Evolutionary conservation across 1,140 invertebrate genomes (phyloP).

Genomic region (Subanguina moxae): DNA sequence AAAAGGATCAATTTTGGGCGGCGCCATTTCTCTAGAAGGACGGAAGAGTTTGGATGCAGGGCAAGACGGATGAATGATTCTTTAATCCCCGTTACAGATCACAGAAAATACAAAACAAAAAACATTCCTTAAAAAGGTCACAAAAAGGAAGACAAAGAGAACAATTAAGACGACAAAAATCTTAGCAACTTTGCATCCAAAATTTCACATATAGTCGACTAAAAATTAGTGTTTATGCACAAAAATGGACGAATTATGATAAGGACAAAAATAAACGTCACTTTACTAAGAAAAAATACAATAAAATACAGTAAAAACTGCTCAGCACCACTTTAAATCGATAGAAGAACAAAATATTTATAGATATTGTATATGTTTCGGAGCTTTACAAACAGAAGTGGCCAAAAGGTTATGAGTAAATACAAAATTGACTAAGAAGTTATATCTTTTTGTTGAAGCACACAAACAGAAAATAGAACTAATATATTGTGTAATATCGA

Average conservation of each 20-base stretch:
- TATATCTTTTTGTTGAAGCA: too few relatives aligned
- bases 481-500: too few relatives aligned
- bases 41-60: neutral
- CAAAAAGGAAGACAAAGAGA: neutral
- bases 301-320: neutral
- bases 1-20: neutral
- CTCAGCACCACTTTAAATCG: neutral
- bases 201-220: neutral
- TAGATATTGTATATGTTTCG: too few relatives aligned
- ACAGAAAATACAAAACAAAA: neutral
- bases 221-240: neutral
- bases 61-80: neutral
- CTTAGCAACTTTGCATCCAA: neutral
- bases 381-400: too few relatives aligned
- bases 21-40: neutral
- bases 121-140: neutral
- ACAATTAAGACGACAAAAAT: neutral
- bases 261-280: neutral
- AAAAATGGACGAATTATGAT: slow-evolving; percentile 1
- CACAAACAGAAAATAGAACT: too few relatives aligned
- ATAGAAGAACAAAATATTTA: too few relatives aligned
- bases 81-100: neutral
- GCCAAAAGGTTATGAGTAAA: too few relatives aligned
- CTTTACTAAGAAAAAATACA: neutral
- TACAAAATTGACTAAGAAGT: too few relatives aligned